Evolutionary conservation across 2,113 vertebrate species (phyloP).

Genomic region (Xyrauchen texanus): DNA sequence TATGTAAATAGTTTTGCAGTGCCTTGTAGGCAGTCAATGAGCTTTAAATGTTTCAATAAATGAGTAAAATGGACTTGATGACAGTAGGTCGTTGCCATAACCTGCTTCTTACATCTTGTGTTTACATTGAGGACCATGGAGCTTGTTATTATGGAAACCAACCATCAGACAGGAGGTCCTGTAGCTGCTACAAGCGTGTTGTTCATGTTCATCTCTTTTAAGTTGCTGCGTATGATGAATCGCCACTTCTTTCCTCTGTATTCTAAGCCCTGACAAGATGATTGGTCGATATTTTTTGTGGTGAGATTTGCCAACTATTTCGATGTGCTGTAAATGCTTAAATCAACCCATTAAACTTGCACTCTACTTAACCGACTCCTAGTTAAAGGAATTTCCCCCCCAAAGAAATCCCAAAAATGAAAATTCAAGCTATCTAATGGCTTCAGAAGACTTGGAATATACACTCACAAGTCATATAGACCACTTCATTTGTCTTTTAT

Average conservation of each 20-base stretch:
- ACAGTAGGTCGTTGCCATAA: background rate
- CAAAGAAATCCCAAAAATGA: too few species aligned
- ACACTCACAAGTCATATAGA: too few species aligned
- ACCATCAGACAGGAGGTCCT: background rate
- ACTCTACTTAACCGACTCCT: too few species aligned
- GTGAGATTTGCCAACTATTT: too few species aligned
- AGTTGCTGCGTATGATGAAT: background rate
- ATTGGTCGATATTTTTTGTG: background rate
- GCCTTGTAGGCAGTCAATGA: slow-evolving; percentile 18
- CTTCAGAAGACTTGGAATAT: too few species aligned
- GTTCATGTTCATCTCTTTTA: background rate
- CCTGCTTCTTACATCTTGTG: background rate
- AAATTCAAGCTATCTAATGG: too few species aligned
- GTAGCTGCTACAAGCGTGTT: slow-evolving; percentile 7
- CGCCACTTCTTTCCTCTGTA: background rate
- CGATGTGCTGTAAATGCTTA: too few species aligned
- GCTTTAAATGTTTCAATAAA: background rate
- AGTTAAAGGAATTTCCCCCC: too few species aligned
- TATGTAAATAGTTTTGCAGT: slow-evolving; percentile 4
- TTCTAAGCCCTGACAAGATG: background rate
- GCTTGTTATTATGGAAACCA: background rate
- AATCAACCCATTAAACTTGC: too few species aligned
- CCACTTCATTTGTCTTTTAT: too few species aligned
- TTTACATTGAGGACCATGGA: background rate
- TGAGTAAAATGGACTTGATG: background rate